phyloP scores from a whole-genome alignment of 2,797 vertebrate genomes.

The Hoplostethus atlanticus region DNA sequence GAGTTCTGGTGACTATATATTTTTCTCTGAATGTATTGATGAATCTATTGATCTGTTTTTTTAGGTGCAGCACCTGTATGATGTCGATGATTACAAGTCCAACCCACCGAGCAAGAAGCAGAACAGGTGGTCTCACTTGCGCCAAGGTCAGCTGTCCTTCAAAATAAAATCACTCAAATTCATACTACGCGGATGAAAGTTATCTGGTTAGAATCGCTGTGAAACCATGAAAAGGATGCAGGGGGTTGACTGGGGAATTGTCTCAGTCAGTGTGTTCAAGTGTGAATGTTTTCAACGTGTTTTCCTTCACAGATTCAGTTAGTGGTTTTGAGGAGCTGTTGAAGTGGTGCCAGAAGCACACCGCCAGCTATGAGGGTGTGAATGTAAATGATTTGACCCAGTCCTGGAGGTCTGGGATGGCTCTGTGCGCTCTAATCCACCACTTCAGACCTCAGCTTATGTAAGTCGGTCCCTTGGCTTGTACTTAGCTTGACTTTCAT shows the following conservation, averaged over 20 bases:
- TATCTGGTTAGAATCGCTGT: not conserved
- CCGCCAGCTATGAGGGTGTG: conserved; percentile 83
- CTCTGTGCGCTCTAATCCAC: conserved; percentile 92
- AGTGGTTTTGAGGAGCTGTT: conserved; percentile 86
- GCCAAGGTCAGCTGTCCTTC: conserved; percentile 70
- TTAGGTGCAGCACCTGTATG: conserved; percentile 87
- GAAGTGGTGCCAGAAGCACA: conserved; percentile 92
- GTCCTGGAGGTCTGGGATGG: conserved; percentile 92
- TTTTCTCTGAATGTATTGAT: not conserved
- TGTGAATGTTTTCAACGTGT: not conserved
- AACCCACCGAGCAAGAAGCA: conserved; percentile 58
- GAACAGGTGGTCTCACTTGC: conserved; percentile 26
- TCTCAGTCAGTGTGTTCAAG: too few species aligned
- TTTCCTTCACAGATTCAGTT: conserved; percentile 62
- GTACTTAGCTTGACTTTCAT: not conserved
- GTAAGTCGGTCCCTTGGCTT: conserved; percentile 81
- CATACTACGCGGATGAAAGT: not conserved
- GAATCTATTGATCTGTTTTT: not conserved
- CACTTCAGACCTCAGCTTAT: conserved; percentile 89
- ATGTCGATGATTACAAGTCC: conserved; percentile 56
- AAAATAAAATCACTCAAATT: too few species aligned
- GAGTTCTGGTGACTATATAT: not conserved
- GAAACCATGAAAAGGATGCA: not conserved
- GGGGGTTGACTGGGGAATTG: not conserved
- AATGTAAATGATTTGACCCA: conserved; percentile 85